Evolutionary conservation across 2,888 invertebrate species (phyloP).

Genomic region (Pollenia amentaria): DNA sequence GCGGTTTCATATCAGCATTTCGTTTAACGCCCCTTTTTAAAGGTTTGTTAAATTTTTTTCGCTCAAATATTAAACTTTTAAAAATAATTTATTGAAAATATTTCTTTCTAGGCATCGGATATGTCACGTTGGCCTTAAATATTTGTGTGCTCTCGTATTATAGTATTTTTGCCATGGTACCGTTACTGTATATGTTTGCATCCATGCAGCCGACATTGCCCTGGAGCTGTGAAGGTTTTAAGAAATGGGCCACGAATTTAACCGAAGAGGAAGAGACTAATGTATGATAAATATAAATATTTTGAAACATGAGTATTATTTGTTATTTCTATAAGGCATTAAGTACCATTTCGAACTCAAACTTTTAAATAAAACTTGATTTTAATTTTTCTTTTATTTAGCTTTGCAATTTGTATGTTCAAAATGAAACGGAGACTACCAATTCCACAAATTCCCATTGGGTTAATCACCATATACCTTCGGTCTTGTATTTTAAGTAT

Average conservation of each 20-base stretch:
- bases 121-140: conserved; percentile 91
- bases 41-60: conserved; percentile 86
- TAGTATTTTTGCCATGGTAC: conserved; percentile 92
- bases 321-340: neutral
- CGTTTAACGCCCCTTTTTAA: conserved; percentile 93
- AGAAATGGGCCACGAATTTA: conserved; percentile 72
- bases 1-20: conserved; percentile 92
- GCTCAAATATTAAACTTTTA: neutral
- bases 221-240: conserved; percentile 90
- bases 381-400: conserved; percentile 16
- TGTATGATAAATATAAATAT: conserved; percentile 48
- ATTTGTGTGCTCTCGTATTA: conserved; percentile 92
- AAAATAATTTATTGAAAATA: neutral
- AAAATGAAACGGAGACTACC: conserved; percentile 28
- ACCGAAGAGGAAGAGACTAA: conserved; percentile 68
- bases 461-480: conserved; percentile 77
- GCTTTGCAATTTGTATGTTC: conserved; percentile 63
- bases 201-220: conserved; percentile 89
- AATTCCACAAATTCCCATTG: conserved; percentile 12
- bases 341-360: neutral
- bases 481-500: conserved; percentile 79
- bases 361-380: neutral
- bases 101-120: conserved; percentile 90
- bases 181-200: conserved; percentile 90
- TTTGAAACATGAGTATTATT: too few relatives aligned